phyloP scores from a whole-genome alignment of 2,113 vertebrate genomes.

The Kobus ellipsiprymnus region DNA sequence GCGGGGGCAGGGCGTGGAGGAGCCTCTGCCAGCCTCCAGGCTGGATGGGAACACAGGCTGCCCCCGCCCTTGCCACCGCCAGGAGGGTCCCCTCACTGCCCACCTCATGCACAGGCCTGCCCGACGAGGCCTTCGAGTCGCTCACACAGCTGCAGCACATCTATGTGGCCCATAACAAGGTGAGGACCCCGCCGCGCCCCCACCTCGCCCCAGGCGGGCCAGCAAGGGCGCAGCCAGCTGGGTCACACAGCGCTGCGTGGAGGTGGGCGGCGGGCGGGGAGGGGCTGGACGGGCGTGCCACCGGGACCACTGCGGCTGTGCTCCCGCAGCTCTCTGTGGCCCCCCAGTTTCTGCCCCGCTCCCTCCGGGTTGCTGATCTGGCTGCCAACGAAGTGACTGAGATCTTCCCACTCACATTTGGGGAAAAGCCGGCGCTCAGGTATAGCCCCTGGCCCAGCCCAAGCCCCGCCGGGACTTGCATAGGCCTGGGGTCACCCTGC shows the following conservation, averaged over 20 bases:
- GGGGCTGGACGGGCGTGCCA: fast-evolving
- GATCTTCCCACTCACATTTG: conserved; percentile 74
- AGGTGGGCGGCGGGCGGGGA: background rate
- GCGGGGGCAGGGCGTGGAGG: background rate
- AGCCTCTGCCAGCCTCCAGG: background rate
- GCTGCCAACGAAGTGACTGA: conserved; percentile 71
- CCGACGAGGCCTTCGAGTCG: conserved; percentile 74
- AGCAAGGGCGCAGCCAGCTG: background rate
- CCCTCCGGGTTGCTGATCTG: conserved; percentile 71
- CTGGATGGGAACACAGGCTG: background rate
- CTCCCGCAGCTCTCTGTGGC: conserved; percentile 67
- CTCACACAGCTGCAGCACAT: conserved; percentile 71
- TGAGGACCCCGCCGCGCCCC: background rate
- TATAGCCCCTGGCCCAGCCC: conserved; percentile 43
- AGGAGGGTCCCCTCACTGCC: background rate
- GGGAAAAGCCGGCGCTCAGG: conserved; percentile 74
- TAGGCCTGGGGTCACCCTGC: background rate
- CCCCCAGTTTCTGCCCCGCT: conserved; percentile 71
- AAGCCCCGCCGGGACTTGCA: background rate
- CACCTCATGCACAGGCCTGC: conserved; percentile 61
- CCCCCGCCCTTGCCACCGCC: fast-evolving
- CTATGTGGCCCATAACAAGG: conserved; percentile 76
- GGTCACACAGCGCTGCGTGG: background rate
- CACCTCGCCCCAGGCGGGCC: background rate
- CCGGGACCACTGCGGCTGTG: background rate